Evolutionary conservation across 1,140 invertebrate species (phyloP).

Genomic region (Leptopilina boulardi): DNA sequence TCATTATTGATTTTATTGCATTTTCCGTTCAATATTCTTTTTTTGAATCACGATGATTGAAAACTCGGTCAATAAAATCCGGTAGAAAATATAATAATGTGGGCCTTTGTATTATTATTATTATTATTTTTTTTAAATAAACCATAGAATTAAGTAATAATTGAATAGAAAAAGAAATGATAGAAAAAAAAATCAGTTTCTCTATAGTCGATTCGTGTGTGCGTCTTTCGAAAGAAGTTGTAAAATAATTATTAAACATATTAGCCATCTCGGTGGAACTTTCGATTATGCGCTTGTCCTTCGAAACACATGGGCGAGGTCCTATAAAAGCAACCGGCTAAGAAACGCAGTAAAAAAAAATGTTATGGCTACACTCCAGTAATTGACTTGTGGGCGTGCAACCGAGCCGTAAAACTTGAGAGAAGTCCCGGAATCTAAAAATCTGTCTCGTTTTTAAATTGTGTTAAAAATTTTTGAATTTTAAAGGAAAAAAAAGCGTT

Average conservation of each 20-base stretch:
- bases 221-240: not conserved
- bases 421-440: not conserved
- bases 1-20: too few species aligned
- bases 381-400: slow-evolving; percentile 32
- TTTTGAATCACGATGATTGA: too few species aligned
- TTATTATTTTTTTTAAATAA: too few species aligned
- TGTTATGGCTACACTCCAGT: slow-evolving; percentile 30
- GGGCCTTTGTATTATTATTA: too few species aligned
- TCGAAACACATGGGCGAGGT: slow-evolving; percentile 20
- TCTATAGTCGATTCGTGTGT: not conserved
- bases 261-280: slow-evolving; percentile 25
- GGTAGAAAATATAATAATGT: too few species aligned
- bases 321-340: slow-evolving; percentile 25
- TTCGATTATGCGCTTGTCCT: slow-evolving; percentile 32
- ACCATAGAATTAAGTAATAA: not conserved
- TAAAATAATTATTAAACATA: slow-evolving; percentile 28
- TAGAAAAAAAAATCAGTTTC: too few species aligned
- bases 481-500: too few species aligned
- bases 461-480: too few species aligned
- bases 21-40: too few species aligned
- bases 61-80: too few species aligned
- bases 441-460: not conserved
- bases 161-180: not conserved
- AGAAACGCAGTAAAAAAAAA: slow-evolving; percentile 28
- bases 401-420: not conserved